Evolutionary conservation across 2,797 vertebrate species (phyloP), one percentile per base, ranked within the genome.

Genomic region (Lagorchestes hirsutus): DNA sequence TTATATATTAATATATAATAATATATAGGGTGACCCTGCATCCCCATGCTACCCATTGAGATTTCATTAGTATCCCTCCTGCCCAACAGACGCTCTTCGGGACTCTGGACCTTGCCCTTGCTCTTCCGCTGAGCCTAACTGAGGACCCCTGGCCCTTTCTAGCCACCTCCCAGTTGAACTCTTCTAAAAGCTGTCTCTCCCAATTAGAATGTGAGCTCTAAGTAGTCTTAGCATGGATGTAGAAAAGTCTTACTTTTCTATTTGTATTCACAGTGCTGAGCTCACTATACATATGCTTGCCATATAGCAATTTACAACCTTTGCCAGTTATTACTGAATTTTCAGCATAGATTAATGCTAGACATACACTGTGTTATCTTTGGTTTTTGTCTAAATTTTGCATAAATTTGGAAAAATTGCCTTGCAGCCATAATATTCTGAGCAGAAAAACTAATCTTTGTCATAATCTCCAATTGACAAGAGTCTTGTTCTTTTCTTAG

Each of bases 401-500:
- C 6, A 31, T 92, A 46, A 1, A 0, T 40, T 52, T 93, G 87
- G 54, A 91, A 67, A 97, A 95, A 96, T 95, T 3, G 0, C 1
- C 95, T 94, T 95, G 54, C 97, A 31, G 6, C 0, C 34, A 4
- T 92, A 58, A 54, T 95, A 57, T 90, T 55, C 90, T 93, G 40
- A 59, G 27, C 94, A 92, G 40, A 12, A 55, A 90, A 82, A 62
- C 29, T 94, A 92, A 91, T 87, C 34, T 94, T 94, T 31, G 40
- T 31, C 29, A 55, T 97, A 52, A 55, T 94, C 95, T 98, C 94
- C 95, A 95, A 40, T n/a, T 98, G 96, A 98, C 96, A 92, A 95
- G 92, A 82, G 97, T 97, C 29, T 95, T 97, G 0, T 97, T 96
- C 82, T 98, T 94, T 96, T 98, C 90, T 82, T 96, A 99, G 99